Evolutionary conservation across 2,888 invertebrate species (phyloP).

Genomic region (Polietes domitor): DNA sequence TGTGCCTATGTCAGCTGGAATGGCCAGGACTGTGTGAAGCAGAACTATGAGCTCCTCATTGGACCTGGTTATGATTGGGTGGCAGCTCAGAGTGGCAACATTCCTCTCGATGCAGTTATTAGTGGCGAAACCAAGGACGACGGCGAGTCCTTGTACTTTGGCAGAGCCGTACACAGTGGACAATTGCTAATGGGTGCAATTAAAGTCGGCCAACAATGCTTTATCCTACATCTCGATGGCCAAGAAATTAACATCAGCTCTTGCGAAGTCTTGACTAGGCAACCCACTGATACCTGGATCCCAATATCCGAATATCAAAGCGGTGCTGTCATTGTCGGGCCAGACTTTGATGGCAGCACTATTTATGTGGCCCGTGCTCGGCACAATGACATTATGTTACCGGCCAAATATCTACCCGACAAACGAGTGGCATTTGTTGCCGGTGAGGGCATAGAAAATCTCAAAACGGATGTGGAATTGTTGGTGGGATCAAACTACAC

Average conservation of each 20-base stretch:
- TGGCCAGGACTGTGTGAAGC: slow-evolving; percentile 80
- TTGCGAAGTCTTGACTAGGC: slow-evolving; percentile 75
- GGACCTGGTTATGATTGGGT: slow-evolving; percentile 82
- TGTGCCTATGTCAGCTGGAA: slow-evolving; percentile 69
- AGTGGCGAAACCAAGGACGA: slow-evolving; percentile 74
- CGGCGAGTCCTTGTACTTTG: slow-evolving; percentile 82
- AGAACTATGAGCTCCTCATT: slow-evolving; percentile 80
- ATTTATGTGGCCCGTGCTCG: no score
- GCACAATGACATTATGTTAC: slow-evolving; percentile 84
- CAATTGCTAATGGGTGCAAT: slow-evolving; percentile 76
- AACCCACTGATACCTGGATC: slow-evolving; percentile 60
- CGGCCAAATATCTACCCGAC: slow-evolving; percentile 84
- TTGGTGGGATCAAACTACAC: slow-evolving; percentile 82
- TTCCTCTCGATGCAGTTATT: slow-evolving; percentile 69
- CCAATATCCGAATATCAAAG: no score
- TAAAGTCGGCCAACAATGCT: slow-evolving; percentile 78
- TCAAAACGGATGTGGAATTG: slow-evolving; percentile 82
- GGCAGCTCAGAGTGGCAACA: slow-evolving; percentile 75
- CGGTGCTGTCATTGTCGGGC: no score
- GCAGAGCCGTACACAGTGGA: slow-evolving; percentile 77
- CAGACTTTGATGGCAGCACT: no score
- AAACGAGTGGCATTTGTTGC: slow-evolving; percentile 83
- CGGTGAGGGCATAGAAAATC: slow-evolving; percentile 82
- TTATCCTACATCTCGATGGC: slow-evolving; percentile 80
- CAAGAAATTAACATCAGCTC: slow-evolving; percentile 74